These are phyloP conservation scores for Ctenodactylus gundi DNA, from an alignment of 2,113 vertebrate species.

Conservation along the genomic window DNA sequence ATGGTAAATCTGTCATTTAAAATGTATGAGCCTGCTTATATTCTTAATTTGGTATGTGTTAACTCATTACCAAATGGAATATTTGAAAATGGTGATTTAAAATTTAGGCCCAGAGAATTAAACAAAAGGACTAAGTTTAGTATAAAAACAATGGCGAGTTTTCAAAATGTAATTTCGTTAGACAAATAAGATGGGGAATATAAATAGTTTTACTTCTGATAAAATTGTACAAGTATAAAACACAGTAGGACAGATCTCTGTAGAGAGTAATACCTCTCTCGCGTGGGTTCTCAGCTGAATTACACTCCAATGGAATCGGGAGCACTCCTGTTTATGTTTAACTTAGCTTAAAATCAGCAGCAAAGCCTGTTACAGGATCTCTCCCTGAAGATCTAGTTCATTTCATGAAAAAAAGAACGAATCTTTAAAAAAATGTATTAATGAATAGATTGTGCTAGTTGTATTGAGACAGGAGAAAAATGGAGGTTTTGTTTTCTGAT, in stretches of 20 bases:
- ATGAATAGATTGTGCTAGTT: constrained; percentile 57
- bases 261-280: constrained; percentile 45
- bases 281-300: constrained; percentile 57
- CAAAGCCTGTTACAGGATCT: constrained; percentile 68
- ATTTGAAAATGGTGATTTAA: background rate
- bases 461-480: constrained; percentile 4
- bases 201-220: constrained; percentile 40
- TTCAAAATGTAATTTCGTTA: constrained; percentile 3
- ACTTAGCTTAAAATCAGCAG: constrained; percentile 70
- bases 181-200: constrained; percentile 23
- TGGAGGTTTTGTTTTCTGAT: constrained; percentile 1
- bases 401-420: constrained; percentile 58
- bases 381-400: constrained; percentile 59
- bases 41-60: background rate
- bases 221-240: constrained; percentile 66
- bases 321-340: constrained; percentile 72
- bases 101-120: background rate
- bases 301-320: constrained; percentile 58
- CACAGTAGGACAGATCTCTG: constrained; percentile 56
- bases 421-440: constrained; percentile 41
- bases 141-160: background rate
- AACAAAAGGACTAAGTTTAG: background rate
- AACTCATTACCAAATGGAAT: background rate
- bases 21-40: background rate
- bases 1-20: background rate